Conservation (phyloP, 1,140 invertebrate species). For the Ceratina calcarata region DNA sequence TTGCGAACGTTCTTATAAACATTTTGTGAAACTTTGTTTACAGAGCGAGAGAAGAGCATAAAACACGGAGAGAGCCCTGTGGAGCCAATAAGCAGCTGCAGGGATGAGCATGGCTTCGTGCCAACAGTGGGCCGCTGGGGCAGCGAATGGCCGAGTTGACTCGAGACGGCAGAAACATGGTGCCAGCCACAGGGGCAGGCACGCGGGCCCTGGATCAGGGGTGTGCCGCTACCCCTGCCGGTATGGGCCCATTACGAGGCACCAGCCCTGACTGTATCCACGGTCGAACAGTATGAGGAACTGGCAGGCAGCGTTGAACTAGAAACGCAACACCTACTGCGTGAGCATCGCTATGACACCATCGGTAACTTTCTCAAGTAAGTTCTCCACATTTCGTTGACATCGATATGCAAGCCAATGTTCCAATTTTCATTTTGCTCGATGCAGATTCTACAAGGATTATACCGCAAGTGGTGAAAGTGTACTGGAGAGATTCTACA, state of each 20-base stretch:
- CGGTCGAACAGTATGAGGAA: slow-evolving; percentile 88
- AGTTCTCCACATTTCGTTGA: neutral
- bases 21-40: neutral
- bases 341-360: slow-evolving; percentile 91
- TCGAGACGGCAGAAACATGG: slow-evolving; percentile 84
- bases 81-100: slow-evolving; percentile 82
- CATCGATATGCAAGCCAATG: neutral
- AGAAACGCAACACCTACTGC: slow-evolving; percentile 87
- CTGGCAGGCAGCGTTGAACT: slow-evolving; percentile 88
- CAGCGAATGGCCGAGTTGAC: slow-evolving; percentile 96
- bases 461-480: slow-evolving; percentile 84
- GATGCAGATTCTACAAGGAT: slow-evolving; percentile 85
- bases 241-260: slow-evolving; percentile 80
- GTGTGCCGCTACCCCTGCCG: slow-evolving; percentile 79
- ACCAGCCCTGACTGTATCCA: slow-evolving; percentile 80
- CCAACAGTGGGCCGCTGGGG: slow-evolving; percentile 92
- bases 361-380: slow-evolving; percentile 89
- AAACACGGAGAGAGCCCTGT: slow-evolving; percentile 81
- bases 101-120: slow-evolving; percentile 84
- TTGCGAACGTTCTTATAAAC: too few species aligned
- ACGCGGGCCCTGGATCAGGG: slow-evolving; percentile 79
- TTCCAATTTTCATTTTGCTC: neutral
- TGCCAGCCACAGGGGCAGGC: slow-evolving; percentile 81
- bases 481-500: slow-evolving; percentile 85
- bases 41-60: slow-evolving; percentile 82